Conservation (phyloP, 2,888 invertebrate species). For the Lepidochrysops patricia region DNA sequence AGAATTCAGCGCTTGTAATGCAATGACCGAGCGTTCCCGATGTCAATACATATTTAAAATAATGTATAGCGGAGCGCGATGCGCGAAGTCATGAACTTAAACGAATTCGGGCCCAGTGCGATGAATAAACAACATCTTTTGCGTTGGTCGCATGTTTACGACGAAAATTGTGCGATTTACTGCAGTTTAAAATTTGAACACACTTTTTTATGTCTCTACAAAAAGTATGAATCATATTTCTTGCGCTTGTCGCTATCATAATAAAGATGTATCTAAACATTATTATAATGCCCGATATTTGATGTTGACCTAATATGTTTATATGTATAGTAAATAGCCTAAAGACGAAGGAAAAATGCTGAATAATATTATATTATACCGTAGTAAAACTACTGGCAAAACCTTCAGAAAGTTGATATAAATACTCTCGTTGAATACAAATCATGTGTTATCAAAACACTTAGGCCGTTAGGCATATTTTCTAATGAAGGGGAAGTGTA, state of each 20-base stretch:
- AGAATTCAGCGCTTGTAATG: slow-evolving; percentile 27
- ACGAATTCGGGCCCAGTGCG: slow-evolving; percentile 14
- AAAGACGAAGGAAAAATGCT: no score
- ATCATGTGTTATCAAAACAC: background rate
- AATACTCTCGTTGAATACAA: background rate
- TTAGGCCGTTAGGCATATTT: background rate
- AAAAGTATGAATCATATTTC: no score
- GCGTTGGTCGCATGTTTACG: slow-evolving; percentile 10
- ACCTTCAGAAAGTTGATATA: no score
- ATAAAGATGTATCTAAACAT: no score
- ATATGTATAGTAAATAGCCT: no score
- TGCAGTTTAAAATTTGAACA: background rate
- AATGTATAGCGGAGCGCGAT: background rate
- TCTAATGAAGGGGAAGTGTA: slow-evolving; percentile 27
- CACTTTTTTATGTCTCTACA: background rate
- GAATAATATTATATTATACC: no score
- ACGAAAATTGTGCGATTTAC: background rate
- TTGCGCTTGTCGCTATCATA: no score
- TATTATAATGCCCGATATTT: no score
- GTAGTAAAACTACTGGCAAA: no score
- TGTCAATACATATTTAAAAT: slow-evolving; percentile 12
- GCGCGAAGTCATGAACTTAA: slow-evolving; percentile 12
- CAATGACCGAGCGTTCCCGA: slow-evolving; percentile 26
- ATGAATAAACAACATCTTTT: slow-evolving; percentile 16
- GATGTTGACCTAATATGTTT: no score